A percentile compares a stretch with the other conserved stretches of the same genome.
phyloP scores from a whole-genome alignment of 2,113 vertebrate genomes.

The Malurus cyaneus region DNA sequence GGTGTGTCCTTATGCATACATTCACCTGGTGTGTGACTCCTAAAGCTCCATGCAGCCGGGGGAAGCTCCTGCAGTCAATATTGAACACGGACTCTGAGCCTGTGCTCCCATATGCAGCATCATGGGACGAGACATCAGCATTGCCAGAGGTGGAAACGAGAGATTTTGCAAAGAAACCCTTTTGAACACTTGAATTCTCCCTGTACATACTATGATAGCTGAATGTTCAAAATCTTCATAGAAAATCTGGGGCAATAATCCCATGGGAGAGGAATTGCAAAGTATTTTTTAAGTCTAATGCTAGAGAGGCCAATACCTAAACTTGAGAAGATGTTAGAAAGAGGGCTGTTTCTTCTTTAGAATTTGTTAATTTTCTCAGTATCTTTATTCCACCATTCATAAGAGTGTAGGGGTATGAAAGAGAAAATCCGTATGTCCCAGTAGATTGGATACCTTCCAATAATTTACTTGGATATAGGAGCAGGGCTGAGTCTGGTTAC shows the following conservation, averaged over 20 bases:
- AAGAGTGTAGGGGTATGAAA: not conserved
- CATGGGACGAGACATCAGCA: fast-evolving
- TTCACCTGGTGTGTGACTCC: not conserved
- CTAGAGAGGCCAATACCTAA: not conserved
- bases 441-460: not conserved
- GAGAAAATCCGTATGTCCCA: not conserved
- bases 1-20: not conserved
- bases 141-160: not conserved
- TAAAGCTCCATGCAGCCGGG: not conserved
- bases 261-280: not conserved
- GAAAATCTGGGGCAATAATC: not conserved
- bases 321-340: not conserved
- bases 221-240: not conserved
- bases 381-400: not conserved
- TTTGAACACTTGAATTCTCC: not conserved
- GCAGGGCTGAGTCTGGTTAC: not conserved
- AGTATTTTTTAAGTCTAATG: not conserved
- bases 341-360: not conserved
- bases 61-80: not conserved
- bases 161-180: not conserved
- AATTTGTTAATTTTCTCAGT: not conserved
- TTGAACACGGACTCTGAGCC: not conserved
- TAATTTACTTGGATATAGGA: not conserved
- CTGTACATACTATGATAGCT: fast-evolving
- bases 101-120: not conserved